A percentile compares a stretch with the other conserved stretches of the same genome.
phyloP scores from a whole-genome alignment of 2,797 vertebrate species.

The Hyperoplus lanceolatus region DNA sequence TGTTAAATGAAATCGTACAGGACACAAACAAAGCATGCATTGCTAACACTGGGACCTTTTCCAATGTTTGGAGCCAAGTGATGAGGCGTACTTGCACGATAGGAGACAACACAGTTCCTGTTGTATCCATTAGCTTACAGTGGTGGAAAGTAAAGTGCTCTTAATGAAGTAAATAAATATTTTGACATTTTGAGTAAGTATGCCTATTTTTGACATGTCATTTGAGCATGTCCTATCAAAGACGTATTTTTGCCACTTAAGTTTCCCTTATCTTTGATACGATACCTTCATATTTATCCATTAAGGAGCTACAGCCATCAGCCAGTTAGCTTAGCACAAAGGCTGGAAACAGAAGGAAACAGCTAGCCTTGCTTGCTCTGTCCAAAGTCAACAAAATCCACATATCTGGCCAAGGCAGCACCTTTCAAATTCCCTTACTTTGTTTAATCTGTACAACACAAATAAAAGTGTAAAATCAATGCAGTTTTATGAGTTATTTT shows the following conservation, averaged over 20 bases:
- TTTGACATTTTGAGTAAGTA: neutral
- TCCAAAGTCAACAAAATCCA: no score
- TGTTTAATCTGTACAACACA: no score
- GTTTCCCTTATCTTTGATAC: no score
- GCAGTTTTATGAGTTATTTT: no score
- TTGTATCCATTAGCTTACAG: slow-evolving; percentile 10
- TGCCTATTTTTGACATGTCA: neutral
- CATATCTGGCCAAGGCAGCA: no score
- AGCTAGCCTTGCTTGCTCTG: no score
- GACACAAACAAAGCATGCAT: slow-evolving; percentile 12
- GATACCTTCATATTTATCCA: neutral
- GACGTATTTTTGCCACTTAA: no score
- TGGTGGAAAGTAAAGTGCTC: slow-evolving; percentile 12
- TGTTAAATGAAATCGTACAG: slow-evolving; percentile 14
- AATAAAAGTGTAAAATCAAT: no score
- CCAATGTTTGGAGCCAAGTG: slow-evolving; percentile 21
- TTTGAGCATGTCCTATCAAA: no score
- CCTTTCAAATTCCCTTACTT: no score
- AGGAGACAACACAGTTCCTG: slow-evolving; percentile 1
- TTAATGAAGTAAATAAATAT: neutral
- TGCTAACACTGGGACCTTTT: slow-evolving; percentile 45
- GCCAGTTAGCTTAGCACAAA: neutral
- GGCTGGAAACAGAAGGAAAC: no score
- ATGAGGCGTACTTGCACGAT: slow-evolving; percentile 23
- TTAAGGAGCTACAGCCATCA: neutral